These are phyloP conservation scores for Daktulosphaira vitifoliae DNA, from an alignment of 1,140 invertebrate genomes.

Conservation along the genomic window DNA sequence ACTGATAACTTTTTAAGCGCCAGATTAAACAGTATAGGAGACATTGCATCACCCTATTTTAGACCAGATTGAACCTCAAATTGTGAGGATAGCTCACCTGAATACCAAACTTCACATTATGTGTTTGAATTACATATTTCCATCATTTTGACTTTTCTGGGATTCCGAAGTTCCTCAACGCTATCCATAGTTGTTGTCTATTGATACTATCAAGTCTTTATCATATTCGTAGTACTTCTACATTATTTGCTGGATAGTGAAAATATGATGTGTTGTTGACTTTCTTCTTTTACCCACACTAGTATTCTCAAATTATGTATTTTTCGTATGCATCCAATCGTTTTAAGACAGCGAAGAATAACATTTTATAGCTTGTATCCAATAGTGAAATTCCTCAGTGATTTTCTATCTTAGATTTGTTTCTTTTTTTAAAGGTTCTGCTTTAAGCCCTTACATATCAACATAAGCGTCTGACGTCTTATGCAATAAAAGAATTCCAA, in stretches of 20 bases:
- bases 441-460: no score
- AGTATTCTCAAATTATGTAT: no score
- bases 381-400: neutral
- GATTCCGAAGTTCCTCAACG: constrained; percentile 18
- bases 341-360: no score
- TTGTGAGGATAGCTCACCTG: constrained; percentile 18
- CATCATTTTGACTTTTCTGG: constrained; percentile 18
- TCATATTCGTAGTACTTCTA: no score
- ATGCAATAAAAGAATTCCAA: no score
- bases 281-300: no score
- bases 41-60: constrained; percentile 35
- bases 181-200: neutral
- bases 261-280: no score
- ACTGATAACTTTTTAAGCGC: constrained; percentile 13
- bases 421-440: neutral
- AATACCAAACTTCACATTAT: constrained; percentile 5
- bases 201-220: constrained; percentile 8
- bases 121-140: constrained; percentile 13
- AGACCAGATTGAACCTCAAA: constrained; percentile 32
- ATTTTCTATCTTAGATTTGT: neutral
- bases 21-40: constrained; percentile 27
- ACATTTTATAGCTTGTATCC: neutral
- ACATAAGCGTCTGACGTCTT: no score
- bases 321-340: no score
- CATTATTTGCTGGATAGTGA: no score